Evolutionary conservation across 2,888 invertebrate genomes (phyloP).

Genomic region (Caenorhabditis sp.): DNA sequence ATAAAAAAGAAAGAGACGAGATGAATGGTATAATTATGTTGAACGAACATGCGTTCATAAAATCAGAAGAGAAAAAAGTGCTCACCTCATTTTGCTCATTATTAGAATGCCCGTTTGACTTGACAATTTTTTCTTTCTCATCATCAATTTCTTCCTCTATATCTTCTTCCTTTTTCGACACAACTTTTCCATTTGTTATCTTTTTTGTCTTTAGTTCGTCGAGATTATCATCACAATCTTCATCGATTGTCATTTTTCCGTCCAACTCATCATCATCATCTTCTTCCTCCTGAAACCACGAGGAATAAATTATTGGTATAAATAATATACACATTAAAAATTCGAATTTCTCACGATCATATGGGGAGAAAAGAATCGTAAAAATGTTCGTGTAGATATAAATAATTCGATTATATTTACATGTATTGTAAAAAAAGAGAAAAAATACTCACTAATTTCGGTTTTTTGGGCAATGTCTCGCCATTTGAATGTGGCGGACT

Average conservation of each 20-base stretch:
- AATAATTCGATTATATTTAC: not conserved
- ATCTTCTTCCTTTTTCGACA: not conserved
- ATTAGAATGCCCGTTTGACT: not conserved
- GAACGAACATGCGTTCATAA: too few species aligned
- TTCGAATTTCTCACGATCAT: not conserved
- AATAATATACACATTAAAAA: too few species aligned
- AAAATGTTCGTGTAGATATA: not conserved
- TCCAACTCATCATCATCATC: slow-evolving; percentile 25
- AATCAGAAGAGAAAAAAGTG: not conserved
- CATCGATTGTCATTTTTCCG: slow-evolving; percentile 27
- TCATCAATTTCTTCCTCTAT: not conserved
- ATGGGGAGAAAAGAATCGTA: not conserved
- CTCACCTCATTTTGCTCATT: not conserved
- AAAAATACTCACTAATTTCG: slow-evolving; percentile 3
- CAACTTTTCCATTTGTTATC: slow-evolving; percentile 4
- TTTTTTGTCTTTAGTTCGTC: slow-evolving; percentile 9
- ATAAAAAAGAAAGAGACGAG: too few species aligned
- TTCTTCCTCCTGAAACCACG: not conserved
- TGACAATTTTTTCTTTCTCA: not conserved
- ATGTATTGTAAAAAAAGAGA: not conserved
- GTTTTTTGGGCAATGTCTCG: not conserved
- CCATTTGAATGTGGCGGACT: slow-evolving; percentile 14
- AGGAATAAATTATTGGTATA: not conserved
- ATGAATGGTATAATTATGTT: too few species aligned
- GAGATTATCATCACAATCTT: slow-evolving; percentile 26